These are phyloP conservation scores for Clarias magur DNA, from an alignment of 2,113 vertebrate genomes.

Conservation along the genomic window DNA sequence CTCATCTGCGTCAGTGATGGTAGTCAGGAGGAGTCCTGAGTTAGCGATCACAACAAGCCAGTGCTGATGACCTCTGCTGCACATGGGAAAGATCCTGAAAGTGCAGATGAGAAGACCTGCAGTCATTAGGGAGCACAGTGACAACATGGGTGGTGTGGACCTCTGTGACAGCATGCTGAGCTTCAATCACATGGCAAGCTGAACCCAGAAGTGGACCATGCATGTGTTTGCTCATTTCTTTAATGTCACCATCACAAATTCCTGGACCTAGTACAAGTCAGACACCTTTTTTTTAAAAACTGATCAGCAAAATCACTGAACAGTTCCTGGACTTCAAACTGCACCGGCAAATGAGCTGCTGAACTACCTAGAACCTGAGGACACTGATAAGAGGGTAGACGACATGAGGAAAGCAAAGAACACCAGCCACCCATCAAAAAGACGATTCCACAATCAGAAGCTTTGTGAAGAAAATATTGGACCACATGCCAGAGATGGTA, in stretches of 20 bases:
- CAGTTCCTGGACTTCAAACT: constrained; percentile 52
- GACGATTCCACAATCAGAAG: constrained; percentile 50
- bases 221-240: constrained; percentile 40
- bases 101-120: constrained; percentile 29
- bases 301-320: constrained; percentile 3
- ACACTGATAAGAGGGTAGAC: neutral
- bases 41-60: constrained; percentile 42
- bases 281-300: constrained; percentile 16
- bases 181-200: constrained; percentile 30
- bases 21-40: constrained; percentile 39
- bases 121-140: constrained; percentile 32
- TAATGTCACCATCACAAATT: constrained; percentile 51
- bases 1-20: constrained; percentile 17
- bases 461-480: neutral
- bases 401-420: constrained; percentile 39
- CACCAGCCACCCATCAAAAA: constrained; percentile 51
- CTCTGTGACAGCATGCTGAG: constrained; percentile 36
- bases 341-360: constrained; percentile 50
- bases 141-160: constrained; percentile 43
- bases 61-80: constrained; percentile 39
- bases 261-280: constrained; percentile 44
- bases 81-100: constrained; percentile 42
- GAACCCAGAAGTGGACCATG: constrained; percentile 35
- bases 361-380: constrained; percentile 14
- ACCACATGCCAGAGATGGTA: constrained; percentile 18